Evolutionary conservation across 2,113 vertebrate genomes (phyloP).

Genomic region (Neolamprologus sp.): DNA sequence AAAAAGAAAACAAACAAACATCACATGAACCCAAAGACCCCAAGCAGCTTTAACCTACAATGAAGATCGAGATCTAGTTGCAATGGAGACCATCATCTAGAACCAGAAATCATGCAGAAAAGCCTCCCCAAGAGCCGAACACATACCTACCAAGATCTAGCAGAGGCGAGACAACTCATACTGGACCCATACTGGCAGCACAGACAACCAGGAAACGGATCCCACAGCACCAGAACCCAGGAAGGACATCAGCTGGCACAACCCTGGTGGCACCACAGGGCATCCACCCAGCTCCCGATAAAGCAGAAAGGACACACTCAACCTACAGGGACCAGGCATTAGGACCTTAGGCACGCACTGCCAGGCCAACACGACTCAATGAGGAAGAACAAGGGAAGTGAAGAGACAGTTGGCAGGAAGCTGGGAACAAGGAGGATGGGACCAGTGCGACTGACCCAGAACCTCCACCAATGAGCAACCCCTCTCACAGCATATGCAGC

Average conservation of each 20-base stretch:
- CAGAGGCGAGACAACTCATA: accelerated
- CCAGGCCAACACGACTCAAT: accelerated
- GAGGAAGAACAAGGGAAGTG: neutral
- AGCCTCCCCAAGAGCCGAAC: neutral
- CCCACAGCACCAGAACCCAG: neutral
- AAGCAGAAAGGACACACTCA: neutral
- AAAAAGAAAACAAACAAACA: neutral
- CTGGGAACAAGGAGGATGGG: neutral
- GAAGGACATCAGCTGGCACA: neutral
- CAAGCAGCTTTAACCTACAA: neutral
- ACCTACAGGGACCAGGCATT: neutral
- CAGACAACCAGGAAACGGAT: neutral
- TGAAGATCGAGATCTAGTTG: neutral
- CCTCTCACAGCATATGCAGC: accelerated
- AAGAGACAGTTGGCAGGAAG: neutral
- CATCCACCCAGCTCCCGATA: accelerated
- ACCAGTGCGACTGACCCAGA: neutral
- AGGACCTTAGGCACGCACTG: neutral
- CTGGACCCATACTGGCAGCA: neutral
- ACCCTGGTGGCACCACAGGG: neutral
- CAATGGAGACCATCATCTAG: neutral
- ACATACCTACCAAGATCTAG: neutral
- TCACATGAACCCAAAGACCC: neutral
- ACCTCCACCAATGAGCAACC: neutral
- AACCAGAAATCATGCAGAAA: neutral